These are phyloP conservation scores for Lasioglossum vierecki DNA, from an alignment of 2,888 invertebrate genomes.

Conservation along the genomic window DNA sequence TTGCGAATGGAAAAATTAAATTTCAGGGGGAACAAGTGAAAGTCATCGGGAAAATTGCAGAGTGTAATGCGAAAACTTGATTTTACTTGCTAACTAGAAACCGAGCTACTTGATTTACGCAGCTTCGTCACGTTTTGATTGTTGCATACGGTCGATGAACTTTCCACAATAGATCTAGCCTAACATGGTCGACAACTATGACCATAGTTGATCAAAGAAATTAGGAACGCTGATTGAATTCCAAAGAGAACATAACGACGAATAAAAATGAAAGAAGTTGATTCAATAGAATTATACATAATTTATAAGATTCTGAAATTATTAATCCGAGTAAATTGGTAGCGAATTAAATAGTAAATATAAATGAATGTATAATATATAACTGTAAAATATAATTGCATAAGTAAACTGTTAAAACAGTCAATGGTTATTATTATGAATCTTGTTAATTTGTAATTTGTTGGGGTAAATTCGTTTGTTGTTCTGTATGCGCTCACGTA, in stretches of 20 bases:
- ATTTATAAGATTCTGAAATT: background rate
- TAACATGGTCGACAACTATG: background rate
- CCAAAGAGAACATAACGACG: background rate
- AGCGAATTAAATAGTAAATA: too few species aligned
- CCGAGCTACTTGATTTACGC: background rate
- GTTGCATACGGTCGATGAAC: background rate
- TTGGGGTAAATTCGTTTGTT: background rate
- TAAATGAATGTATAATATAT: background rate
- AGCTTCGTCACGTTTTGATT: constrained; percentile 7
- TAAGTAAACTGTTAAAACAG: background rate
- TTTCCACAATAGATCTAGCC: background rate
- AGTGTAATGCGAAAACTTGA: constrained; percentile 17
- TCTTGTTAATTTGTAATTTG: background rate
- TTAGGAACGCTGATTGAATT: background rate
- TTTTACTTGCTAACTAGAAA: constrained; percentile 20
- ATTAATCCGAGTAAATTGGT: background rate
- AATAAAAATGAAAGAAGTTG: background rate
- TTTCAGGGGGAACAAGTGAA: constrained; percentile 48
- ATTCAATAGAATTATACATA: background rate
- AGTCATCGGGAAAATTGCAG: constrained; percentile 42
- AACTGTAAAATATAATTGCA: background rate
- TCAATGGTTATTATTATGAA: background rate
- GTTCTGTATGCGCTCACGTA: background rate
- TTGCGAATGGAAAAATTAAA: constrained; percentile 45
- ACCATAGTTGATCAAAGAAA: background rate